Conservation (phyloP, 2,797 vertebrate genomes). For the Lindbergichthys nudifrons region DNA sequence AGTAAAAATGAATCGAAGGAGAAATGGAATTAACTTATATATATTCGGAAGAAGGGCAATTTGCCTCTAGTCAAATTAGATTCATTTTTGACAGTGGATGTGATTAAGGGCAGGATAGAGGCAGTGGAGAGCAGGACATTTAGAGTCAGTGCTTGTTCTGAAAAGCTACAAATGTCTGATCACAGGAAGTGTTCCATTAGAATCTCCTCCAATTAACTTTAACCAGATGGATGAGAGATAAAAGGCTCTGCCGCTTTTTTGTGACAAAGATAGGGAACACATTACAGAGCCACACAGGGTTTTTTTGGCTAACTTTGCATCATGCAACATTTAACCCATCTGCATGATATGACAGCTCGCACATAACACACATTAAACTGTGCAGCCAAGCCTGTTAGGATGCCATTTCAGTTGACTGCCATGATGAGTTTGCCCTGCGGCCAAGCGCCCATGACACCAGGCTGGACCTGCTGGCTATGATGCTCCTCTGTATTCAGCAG, state of each 20-base stretch:
- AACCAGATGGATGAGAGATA: slow-evolving; percentile 9
- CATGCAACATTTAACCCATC: slow-evolving; percentile 25
- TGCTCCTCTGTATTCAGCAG: slow-evolving; percentile 35
- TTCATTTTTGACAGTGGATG: slow-evolving; percentile 72
- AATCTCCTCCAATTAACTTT: slow-evolving; percentile 7
- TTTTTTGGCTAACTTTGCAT: slow-evolving; percentile 1
- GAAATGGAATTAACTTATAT: slow-evolving; percentile 68
- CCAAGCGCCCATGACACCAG: slow-evolving; percentile 33
- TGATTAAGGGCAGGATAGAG: slow-evolving; percentile 78
- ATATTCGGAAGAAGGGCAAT: slow-evolving; percentile 41
- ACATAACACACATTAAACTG: slow-evolving; percentile 27
- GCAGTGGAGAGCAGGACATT: slow-evolving; percentile 45
- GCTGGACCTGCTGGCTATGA: slow-evolving; percentile 47
- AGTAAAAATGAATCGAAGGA: slow-evolving; percentile 34
- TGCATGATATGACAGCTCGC: slow-evolving; percentile 12
- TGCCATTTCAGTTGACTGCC: slow-evolving; percentile 24
- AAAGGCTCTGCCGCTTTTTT: slow-evolving; percentile 16
- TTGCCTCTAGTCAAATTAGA: slow-evolving; percentile 73
- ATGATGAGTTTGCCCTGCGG: slow-evolving; percentile 22
- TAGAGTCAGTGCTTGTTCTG: slow-evolving; percentile 41
- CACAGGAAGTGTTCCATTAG: slow-evolving; percentile 47
- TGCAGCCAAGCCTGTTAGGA: slow-evolving; percentile 37
- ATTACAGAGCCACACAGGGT: background rate
- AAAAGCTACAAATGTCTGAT: slow-evolving; percentile 37
- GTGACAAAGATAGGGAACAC: slow-evolving; percentile 9